These are phyloP conservation scores for Cettia cetti DNA, from an alignment of 2,113 vertebrate species.

Conservation along the genomic window DNA sequence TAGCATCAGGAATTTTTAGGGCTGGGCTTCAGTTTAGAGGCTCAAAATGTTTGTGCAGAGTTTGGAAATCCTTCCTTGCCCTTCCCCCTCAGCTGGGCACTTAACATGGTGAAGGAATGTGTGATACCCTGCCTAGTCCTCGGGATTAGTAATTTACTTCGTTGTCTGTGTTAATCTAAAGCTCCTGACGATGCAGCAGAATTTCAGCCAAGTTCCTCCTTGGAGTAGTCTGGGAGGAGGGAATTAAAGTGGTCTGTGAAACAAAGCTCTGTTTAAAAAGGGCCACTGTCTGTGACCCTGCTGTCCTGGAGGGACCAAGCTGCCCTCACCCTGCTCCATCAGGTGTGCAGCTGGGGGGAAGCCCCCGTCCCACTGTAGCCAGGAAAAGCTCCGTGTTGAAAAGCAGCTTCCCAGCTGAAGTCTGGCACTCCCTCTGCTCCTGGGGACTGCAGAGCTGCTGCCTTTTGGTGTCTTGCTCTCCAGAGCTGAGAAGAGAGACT, in stretches of 20 bases:
- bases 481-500: background rate
- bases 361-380: fast-evolving
- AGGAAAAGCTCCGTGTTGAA: fast-evolving
- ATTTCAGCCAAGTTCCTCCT: background rate
- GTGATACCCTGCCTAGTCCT: background rate
- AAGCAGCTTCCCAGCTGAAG: background rate
- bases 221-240: background rate
- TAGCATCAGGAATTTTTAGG: background rate
- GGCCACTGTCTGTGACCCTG: background rate
- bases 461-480: background rate
- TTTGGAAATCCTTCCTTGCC: background rate
- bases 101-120: background rate
- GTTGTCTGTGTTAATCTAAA: background rate
- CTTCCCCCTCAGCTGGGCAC: background rate
- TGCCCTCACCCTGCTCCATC: background rate
- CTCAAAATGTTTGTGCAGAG: background rate
- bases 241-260: background rate
- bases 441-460: background rate
- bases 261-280: fast-evolving
- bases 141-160: background rate
- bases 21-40: background rate
- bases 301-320: background rate
- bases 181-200: background rate
- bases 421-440: background rate
- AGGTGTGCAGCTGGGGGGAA: background rate